phyloP scores from a whole-genome alignment of 2,113 vertebrate species.

The Geococcyx californianus region DNA sequence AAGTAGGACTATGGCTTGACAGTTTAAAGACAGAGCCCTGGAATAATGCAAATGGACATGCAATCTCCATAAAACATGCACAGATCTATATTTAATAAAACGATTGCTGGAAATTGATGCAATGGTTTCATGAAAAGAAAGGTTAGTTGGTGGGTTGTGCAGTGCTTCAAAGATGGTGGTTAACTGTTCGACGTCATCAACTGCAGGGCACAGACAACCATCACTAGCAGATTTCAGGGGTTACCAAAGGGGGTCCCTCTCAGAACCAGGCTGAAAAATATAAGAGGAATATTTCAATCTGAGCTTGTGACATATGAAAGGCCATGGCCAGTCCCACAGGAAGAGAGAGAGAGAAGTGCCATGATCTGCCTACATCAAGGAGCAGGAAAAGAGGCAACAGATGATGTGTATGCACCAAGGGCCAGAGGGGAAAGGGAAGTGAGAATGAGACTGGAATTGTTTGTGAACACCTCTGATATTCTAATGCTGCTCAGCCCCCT shows the following conservation, averaged over 20 bases:
- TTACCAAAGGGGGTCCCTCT: not conserved
- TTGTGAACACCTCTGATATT: conserved; percentile 53
- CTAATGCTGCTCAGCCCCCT: conserved; percentile 40
- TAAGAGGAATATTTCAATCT: not conserved
- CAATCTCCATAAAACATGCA: conserved; percentile 48
- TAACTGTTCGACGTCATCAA: not conserved
- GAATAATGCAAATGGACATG: conserved; percentile 45
- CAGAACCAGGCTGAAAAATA: not conserved
- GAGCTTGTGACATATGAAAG: not conserved
- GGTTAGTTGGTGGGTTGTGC: not conserved
- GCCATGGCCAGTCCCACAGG: not conserved
- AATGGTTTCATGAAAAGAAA: conserved; percentile 51
- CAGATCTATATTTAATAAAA: conserved; percentile 51
- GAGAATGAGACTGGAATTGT: conserved; percentile 42
- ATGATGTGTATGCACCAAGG: not conserved
- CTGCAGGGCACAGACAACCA: not conserved
- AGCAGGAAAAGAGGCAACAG: conserved; percentile 34
- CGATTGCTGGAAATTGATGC: conserved; percentile 40
- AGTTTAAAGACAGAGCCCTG: conserved; percentile 47
- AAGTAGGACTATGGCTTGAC: not conserved
- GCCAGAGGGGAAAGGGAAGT: not conserved
- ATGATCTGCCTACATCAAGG: not conserved
- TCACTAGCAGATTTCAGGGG: not conserved
- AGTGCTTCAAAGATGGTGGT: not conserved
- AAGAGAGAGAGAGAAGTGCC: not conserved